Evolutionary conservation across 2,113 vertebrate species (phyloP).

Genomic region (Octodon degus): DNA sequence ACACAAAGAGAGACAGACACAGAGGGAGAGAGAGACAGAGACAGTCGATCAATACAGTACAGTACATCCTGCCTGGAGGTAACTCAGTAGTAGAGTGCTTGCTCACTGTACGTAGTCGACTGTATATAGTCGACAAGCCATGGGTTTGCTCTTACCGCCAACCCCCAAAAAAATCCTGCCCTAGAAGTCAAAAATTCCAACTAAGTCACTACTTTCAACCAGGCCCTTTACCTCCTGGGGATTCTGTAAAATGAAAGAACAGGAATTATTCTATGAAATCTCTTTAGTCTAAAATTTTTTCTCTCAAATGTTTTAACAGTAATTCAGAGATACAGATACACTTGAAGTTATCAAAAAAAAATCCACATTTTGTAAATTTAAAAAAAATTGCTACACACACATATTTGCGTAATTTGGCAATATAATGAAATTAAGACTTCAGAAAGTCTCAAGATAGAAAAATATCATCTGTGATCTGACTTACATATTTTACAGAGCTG

Average conservation of each 20-base stretch:
- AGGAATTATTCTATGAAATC: not conserved
- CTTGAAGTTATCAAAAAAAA: conserved; percentile 1
- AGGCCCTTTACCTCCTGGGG: not conserved
- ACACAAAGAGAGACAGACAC: not conserved
- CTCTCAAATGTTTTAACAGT: not conserved
- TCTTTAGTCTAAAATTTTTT: not conserved
- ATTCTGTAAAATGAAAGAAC: not conserved
- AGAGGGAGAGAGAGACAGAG: not conserved
- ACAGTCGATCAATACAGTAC: no score
- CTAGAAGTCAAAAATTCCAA: not conserved
- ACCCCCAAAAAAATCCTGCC: not conserved
- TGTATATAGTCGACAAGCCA: no score
- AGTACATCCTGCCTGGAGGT: not conserved
- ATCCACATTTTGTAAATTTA: not conserved
- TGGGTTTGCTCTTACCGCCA: not conserved
- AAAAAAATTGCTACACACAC: not conserved
- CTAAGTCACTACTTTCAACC: not conserved
- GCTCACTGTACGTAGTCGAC: not conserved
- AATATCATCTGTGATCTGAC: not conserved
- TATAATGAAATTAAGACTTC: not conserved
- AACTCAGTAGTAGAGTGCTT: not conserved
- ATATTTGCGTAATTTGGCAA: not conserved
- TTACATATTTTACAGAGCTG: not conserved
- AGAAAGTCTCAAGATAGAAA: not conserved
- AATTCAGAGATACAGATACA: not conserved